phyloP scores from a whole-genome alignment of 2,888 invertebrate genomes.

The Lapara coniferarum region DNA sequence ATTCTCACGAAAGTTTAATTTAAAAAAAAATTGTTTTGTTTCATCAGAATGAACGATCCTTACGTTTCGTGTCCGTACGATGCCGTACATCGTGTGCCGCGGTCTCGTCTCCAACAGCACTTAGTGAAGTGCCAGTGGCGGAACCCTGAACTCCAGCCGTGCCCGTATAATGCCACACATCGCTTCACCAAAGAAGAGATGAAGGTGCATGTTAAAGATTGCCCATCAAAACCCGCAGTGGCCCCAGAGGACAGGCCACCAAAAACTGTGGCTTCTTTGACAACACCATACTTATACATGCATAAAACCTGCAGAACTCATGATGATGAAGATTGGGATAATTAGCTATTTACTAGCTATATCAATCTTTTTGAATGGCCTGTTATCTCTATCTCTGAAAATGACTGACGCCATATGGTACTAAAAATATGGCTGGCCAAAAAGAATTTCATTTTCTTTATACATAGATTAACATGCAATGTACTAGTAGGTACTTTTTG shows the following conservation, averaged over 20 bases:
- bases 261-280: slow-evolving; percentile 34
- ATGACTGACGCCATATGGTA: too few species aligned
- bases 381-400: neutral
- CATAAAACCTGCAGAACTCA: slow-evolving; percentile 53
- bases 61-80: slow-evolving; percentile 83
- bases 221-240: slow-evolving; percentile 42
- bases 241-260: slow-evolving; percentile 38
- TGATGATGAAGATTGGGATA: slow-evolving; percentile 60
- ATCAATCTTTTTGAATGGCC: neutral
- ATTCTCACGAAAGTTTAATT: too few species aligned
- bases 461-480: too few species aligned
- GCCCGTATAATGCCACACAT: slow-evolving; percentile 84
- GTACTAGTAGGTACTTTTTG: too few species aligned
- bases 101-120: slow-evolving; percentile 79
- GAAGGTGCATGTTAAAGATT: slow-evolving; percentile 45
- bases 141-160: slow-evolving; percentile 68
- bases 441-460: too few species aligned
- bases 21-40: too few species aligned
- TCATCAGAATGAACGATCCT: slow-evolving; percentile 53
- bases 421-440: too few species aligned
- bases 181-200: slow-evolving; percentile 68
- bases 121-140: slow-evolving; percentile 80
- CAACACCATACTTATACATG: slow-evolving; percentile 42
- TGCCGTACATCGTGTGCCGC: slow-evolving; percentile 71
- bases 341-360: slow-evolving; percentile 26